Evolutionary conservation across 2,113 vertebrate species (phyloP).

Genomic region (Burhinus oedicnemus): DNA sequence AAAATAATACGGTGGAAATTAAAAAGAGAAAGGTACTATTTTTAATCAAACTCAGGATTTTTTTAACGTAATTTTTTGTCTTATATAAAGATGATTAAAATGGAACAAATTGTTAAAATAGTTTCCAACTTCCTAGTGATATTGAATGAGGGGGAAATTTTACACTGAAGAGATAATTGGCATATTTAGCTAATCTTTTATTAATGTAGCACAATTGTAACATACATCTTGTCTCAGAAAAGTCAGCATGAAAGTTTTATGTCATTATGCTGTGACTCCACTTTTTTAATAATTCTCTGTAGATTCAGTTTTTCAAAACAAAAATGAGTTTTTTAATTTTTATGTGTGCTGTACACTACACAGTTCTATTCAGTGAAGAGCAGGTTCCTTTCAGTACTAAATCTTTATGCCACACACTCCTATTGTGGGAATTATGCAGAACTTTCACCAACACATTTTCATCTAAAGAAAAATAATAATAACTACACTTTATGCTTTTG

Average conservation of each 20-base stretch:
- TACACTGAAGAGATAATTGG: conserved; percentile 47
- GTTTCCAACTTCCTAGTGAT: not conserved
- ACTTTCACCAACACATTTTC: not conserved
- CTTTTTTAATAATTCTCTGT: conserved; percentile 47
- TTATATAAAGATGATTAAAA: conserved; percentile 26
- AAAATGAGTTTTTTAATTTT: conserved; percentile 25
- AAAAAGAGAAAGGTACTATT: not conserved
- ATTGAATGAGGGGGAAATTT: not conserved
- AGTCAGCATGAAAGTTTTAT: conserved; percentile 59
- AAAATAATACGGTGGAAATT: not conserved
- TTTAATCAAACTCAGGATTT: not conserved
- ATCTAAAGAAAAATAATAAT: not conserved
- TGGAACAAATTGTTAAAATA: conserved; percentile 29
- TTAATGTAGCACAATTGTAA: conserved; percentile 56
- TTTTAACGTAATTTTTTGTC: not conserved
- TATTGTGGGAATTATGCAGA: not conserved
- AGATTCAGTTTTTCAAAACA: not conserved
- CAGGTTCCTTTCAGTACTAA: not conserved
- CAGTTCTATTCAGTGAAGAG: not conserved
- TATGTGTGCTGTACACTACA: not conserved
- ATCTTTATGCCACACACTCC: not conserved
- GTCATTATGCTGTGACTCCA: conserved; percentile 32
- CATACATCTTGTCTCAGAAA: conserved; percentile 48
- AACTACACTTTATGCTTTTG: not conserved
- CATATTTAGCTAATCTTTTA: conserved; percentile 51